Evolutionary conservation across 64 coral and sea anemone species (phyloP).

Genomic region (Porites australiensis): DNA sequence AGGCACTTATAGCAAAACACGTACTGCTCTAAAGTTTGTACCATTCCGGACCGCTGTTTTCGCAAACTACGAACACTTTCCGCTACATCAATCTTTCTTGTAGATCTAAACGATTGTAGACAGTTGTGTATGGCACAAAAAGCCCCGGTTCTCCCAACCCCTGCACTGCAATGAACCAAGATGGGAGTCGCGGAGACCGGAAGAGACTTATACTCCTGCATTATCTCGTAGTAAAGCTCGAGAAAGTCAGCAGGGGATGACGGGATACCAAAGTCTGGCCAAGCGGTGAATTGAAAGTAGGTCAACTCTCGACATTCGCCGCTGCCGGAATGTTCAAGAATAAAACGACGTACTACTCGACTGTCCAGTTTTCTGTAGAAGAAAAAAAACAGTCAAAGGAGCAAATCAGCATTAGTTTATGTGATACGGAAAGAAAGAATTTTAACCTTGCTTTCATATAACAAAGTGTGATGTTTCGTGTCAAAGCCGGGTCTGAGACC

Average conservation of each 20-base stretch:
- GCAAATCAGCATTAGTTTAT: no score
- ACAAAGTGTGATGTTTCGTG: no score
- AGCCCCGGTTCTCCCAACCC: slow-evolving; percentile 56
- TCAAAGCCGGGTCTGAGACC: no score
- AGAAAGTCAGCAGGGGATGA: slow-evolving; percentile 67
- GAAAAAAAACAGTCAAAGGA: background rate
- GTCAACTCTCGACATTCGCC: slow-evolving; percentile 63
- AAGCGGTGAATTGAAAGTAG: slow-evolving; percentile 63
- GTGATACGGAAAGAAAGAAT: no score
- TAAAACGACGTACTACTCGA: slow-evolving; percentile 61
- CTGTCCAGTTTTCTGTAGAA: slow-evolving; percentile 58
- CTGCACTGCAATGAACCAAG: slow-evolving; percentile 71
- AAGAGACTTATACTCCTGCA: slow-evolving; percentile 28
- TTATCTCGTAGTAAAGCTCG: slow-evolving; percentile 48
- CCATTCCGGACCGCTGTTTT: slow-evolving; percentile 71
- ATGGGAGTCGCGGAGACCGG: slow-evolving; percentile 30
- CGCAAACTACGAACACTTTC: slow-evolving; percentile 35
- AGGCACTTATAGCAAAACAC: slow-evolving; percentile 65
- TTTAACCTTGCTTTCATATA: no score
- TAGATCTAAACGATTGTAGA: slow-evolving; percentile 46
- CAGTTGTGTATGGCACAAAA: slow-evolving; percentile 60
- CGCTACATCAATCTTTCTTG: slow-evolving; percentile 42
- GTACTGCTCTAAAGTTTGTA: slow-evolving; percentile 75
- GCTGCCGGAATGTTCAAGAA: slow-evolving; percentile 48
- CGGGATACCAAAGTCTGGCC: slow-evolving; percentile 76